Conservation (phyloP, 2,113 vertebrate genomes). For the Actenoides lindsayi region DNA sequence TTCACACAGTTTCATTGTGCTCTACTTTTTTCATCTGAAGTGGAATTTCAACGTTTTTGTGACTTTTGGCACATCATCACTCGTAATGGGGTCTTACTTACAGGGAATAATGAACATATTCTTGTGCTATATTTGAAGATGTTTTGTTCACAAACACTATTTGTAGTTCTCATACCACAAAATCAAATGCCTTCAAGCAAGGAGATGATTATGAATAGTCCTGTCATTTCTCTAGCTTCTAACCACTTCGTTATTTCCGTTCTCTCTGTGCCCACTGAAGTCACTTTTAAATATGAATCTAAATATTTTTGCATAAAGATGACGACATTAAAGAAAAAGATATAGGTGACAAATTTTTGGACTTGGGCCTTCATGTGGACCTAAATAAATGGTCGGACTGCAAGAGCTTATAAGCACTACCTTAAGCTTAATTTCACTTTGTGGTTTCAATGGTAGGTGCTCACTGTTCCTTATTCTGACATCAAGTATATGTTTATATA, state of each 20-base stretch:
- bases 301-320: background rate
- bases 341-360: background rate
- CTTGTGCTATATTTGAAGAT: conserved; percentile 29
- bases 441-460: background rate
- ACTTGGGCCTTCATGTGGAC: background rate
- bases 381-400: background rate
- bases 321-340: background rate
- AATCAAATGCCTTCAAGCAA: conserved; percentile 36
- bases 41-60: conserved; percentile 68
- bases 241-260: background rate
- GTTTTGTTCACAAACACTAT: conserved; percentile 64
- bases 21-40: conserved; percentile 65
- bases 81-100: conserved; percentile 58
- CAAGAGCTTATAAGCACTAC: background rate
- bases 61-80: conserved; percentile 75
- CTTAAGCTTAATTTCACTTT: background rate
- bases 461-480: background rate
- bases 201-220: conserved; percentile 14
- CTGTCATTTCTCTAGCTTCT: conserved; percentile 1
- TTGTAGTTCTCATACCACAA: conserved; percentile 45
- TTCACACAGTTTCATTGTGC: conserved; percentile 63
- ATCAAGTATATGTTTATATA: background rate
- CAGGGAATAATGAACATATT: conserved; percentile 15
- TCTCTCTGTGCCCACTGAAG: background rate
- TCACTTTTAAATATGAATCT: background rate